These are phyloP conservation scores for Dolomedes plantarius DNA, from an alignment of 2,888 invertebrate genomes.

Conservation along the genomic window DNA sequence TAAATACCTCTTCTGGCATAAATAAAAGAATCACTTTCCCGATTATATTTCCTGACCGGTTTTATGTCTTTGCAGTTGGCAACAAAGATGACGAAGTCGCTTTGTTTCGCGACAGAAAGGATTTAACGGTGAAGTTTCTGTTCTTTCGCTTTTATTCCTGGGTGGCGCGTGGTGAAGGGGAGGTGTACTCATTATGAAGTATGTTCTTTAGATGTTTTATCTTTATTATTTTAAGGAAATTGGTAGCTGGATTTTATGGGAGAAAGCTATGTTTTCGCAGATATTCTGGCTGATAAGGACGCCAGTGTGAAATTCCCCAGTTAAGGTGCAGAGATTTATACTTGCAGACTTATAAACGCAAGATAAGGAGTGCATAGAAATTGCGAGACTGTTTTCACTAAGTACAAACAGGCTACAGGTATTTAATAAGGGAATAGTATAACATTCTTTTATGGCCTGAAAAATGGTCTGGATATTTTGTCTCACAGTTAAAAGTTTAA, in stretches of 20 bases:
- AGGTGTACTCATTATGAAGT: neutral
- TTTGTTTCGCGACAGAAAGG: neutral
- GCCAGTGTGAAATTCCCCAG: neutral
- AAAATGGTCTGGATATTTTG: too few species aligned
- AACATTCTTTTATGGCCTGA: too few species aligned
- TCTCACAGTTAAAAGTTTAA: too few species aligned
- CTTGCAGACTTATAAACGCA: too few species aligned
- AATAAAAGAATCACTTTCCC: constrained; percentile 58
- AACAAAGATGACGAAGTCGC: constrained; percentile 20
- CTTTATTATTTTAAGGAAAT: neutral
- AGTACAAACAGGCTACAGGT: too few species aligned
- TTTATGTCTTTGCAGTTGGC: constrained; percentile 57
- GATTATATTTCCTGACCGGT: constrained; percentile 56
- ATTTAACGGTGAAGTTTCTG: neutral
- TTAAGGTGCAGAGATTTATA: too few species aligned
- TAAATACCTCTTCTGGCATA: constrained; percentile 51
- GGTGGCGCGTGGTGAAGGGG: neutral
- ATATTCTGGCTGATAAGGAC: neutral
- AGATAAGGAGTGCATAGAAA: too few species aligned
- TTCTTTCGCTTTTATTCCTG: neutral
- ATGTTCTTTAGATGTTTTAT: constrained; percentile 3
- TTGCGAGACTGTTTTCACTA: too few species aligned
- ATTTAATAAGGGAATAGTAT: too few species aligned
- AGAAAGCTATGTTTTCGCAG: neutral
- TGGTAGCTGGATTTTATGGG: neutral